These are phyloP conservation scores for Anneissia japonica DNA, from an alignment of 35 echinoderm and acorn worm species.

Conservation along the genomic window DNA sequence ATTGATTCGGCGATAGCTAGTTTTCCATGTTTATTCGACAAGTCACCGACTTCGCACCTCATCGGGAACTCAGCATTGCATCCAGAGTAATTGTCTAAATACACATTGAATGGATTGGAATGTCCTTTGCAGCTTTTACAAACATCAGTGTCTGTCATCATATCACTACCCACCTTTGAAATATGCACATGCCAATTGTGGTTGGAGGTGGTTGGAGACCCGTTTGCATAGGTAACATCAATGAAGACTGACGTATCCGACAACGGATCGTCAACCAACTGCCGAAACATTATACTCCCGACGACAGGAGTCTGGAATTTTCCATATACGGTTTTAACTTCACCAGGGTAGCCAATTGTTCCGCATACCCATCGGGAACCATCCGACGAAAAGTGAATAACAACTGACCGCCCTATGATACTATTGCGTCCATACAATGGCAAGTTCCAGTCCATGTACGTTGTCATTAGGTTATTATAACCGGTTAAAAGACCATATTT, in stretches of 20 bases:
- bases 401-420: slow-evolving; percentile 66
- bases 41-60: slow-evolving; percentile 87
- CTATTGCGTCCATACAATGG: slow-evolving; percentile 82
- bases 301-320: slow-evolving; percentile 67
- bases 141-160: slow-evolving; percentile 21
- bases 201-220: slow-evolving; percentile 22
- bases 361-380: slow-evolving; percentile 63
- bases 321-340: slow-evolving; percentile 54
- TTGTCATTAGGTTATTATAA: slow-evolving; percentile 14
- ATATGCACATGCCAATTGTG: slow-evolving; percentile 96
- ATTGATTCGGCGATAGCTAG: slow-evolving; percentile 39
- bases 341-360: slow-evolving; percentile 64
- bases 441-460: slow-evolving; percentile 73
- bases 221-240: slow-evolving; percentile 68
- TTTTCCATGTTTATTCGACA: slow-evolving; percentile 63
- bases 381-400: slow-evolving; percentile 58
- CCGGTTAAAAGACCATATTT: slow-evolving; percentile 66
- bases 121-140: slow-evolving; percentile 59
- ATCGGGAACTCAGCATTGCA: slow-evolving; percentile 48
- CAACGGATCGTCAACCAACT: slow-evolving; percentile 58
- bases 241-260: slow-evolving; percentile 80
- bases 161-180: slow-evolving; percentile 41
- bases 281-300: slow-evolving; percentile 68
- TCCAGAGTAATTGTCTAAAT: slow-evolving; percentile 50
- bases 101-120: slow-evolving; percentile 75